Conservation (phyloP, 2,888 invertebrate genomes). For the Brassicogethes aeneus region DNA sequence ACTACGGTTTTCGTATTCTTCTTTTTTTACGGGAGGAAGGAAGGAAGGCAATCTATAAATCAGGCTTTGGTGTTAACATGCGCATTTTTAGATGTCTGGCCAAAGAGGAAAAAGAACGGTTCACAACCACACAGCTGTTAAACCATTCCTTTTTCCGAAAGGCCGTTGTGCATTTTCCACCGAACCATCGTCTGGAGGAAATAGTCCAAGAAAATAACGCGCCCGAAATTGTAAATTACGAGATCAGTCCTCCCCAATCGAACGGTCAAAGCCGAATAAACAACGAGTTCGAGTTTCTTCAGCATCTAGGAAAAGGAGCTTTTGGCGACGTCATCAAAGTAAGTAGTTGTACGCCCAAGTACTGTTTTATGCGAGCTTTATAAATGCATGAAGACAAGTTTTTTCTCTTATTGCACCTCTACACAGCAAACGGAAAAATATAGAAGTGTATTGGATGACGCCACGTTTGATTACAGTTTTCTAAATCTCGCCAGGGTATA, state of each 20-base stretch:
- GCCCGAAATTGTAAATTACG: constrained; percentile 32
- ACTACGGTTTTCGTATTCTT: too few species aligned
- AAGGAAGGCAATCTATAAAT: too few species aligned
- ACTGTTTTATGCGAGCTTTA: too few species aligned
- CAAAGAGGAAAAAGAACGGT: constrained; percentile 60
- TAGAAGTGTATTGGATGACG: too few species aligned
- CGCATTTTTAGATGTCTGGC: constrained; percentile 51
- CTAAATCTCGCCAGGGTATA: too few species aligned
- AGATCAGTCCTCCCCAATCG: constrained; percentile 17
- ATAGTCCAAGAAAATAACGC: constrained; percentile 17
- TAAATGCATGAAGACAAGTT: background rate
- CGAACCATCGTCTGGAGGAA: constrained; percentile 33
- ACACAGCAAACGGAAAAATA: too few species aligned
- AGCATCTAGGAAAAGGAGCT: constrained; percentile 85
- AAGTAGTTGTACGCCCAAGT: too few species aligned
- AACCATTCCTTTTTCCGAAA: constrained; percentile 58
- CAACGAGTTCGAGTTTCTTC: constrained; percentile 73
- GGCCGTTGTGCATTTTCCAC: constrained; percentile 43
- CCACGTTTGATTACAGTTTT: too few species aligned
- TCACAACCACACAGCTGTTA: constrained; percentile 67
- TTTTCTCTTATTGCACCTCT: too few species aligned
- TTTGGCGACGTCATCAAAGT: constrained; percentile 95
- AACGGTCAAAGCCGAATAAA: constrained; percentile 62
- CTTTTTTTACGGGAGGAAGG: too few species aligned
- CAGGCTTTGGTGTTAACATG: background rate